Evolutionary conservation across 2,888 invertebrate genomes (phyloP).

Genomic region (Chrysomela aeneicollis): DNA sequence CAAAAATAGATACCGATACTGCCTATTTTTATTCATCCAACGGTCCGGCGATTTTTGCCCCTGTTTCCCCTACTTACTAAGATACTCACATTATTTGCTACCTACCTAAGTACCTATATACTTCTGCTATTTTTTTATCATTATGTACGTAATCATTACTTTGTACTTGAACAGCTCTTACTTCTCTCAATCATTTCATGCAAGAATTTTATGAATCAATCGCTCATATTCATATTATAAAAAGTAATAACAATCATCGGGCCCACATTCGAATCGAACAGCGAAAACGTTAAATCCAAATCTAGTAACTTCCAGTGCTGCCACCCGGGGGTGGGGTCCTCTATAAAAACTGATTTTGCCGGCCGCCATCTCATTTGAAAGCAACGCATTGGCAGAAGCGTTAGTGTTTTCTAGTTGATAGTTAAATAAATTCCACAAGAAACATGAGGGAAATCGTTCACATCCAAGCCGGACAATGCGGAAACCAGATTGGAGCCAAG

Average conservation of each 20-base stretch:
- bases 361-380: slow-evolving; percentile 53
- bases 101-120: background rate
- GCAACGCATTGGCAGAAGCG: slow-evolving; percentile 45
- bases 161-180: no score
- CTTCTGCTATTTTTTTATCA: no score
- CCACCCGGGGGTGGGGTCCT: slow-evolving; percentile 49
- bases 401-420: slow-evolving; percentile 53
- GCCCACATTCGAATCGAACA: slow-evolving; percentile 47
- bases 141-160: no score
- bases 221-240: no score
- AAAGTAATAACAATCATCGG: background rate
- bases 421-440: slow-evolving; percentile 45
- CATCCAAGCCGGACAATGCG: slow-evolving; percentile 81
- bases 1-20: no score
- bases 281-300: slow-evolving; percentile 40
- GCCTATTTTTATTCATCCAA: no score
- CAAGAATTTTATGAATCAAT: no score
- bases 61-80: slow-evolving; percentile 13
- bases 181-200: no score
- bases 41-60: no score
- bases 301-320: slow-evolving; percentile 43
- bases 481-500: slow-evolving; percentile 90
- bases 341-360: slow-evolving; percentile 47
- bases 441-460: slow-evolving; percentile 93
- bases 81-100: background rate